phyloP scores from a whole-genome alignment of 2,113 vertebrate genomes.

The Solenodon paradoxus region DNA sequence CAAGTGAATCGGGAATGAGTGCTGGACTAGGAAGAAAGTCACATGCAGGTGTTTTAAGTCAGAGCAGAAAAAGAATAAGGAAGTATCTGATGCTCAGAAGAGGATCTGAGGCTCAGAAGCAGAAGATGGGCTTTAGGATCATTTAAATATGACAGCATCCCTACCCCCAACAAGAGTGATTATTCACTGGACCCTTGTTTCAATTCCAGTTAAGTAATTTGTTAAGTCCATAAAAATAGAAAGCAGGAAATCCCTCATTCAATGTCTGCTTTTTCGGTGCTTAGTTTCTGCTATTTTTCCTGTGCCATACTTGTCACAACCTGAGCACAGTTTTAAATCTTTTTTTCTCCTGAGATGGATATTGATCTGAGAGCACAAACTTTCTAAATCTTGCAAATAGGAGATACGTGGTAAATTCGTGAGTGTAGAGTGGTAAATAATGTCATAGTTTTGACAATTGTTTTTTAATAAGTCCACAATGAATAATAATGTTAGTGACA shows the following conservation, averaged over 20 bases:
- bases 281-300: neutral
- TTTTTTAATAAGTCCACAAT: neutral
- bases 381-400: neutral
- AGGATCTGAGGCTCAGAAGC: neutral
- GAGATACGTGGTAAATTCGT: neutral
- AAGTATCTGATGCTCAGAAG: neutral
- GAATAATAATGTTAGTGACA: neutral
- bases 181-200: neutral
- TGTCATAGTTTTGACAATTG: neutral
- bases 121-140: neutral
- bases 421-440: neutral
- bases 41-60: neutral
- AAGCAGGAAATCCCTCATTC: neutral
- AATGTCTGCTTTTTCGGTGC: neutral
- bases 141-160: neutral
- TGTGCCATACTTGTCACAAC: neutral
- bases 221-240: neutral
- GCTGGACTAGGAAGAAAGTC: neutral
- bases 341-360: neutral
- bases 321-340: neutral
- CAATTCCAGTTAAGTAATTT: neutral
- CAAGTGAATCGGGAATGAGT: neutral
- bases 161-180: neutral
- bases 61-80: neutral
- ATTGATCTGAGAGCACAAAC: neutral